phyloP scores from a whole-genome alignment of 2,113 vertebrate species.

The Panthera uncia region DNA sequence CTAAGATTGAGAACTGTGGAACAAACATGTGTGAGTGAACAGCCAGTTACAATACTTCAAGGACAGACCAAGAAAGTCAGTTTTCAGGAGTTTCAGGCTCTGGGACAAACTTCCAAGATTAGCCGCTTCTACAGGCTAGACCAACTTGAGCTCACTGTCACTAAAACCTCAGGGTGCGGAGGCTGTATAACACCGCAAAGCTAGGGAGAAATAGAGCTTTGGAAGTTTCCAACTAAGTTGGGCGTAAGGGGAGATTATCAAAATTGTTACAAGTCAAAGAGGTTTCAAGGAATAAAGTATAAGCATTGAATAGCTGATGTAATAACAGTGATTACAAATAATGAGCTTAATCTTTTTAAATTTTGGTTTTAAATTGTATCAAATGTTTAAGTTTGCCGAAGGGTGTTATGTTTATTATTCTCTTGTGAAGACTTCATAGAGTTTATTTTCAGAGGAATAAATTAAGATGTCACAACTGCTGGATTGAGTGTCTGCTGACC shows the following conservation, averaged over 20 bases:
- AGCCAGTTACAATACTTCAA: background rate
- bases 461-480: background rate
- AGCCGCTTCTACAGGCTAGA: background rate
- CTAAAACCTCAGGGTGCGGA: background rate
- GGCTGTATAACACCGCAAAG: background rate
- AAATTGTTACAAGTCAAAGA: background rate
- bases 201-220: background rate
- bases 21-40: background rate
- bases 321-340: background rate
- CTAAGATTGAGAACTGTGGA: background rate
- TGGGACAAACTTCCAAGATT: background rate
- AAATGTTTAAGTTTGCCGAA: background rate
- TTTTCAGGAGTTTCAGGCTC: background rate
- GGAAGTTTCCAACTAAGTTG: background rate
- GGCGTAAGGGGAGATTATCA: background rate
- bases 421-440: background rate
- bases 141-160: background rate
- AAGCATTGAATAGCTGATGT: background rate
- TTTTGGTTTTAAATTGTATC: background rate
- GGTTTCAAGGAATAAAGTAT: background rate
- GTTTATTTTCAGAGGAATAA: background rate
- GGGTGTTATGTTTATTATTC: background rate
- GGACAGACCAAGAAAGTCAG: background rate
- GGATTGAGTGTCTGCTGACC: background rate
- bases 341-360: background rate